A percentile compares a stretch with the other conserved stretches of the same genome.
Evolutionary conservation across 2,797 vertebrate species (phyloP).

Genomic region (Bradypodion pumilum): DNA sequence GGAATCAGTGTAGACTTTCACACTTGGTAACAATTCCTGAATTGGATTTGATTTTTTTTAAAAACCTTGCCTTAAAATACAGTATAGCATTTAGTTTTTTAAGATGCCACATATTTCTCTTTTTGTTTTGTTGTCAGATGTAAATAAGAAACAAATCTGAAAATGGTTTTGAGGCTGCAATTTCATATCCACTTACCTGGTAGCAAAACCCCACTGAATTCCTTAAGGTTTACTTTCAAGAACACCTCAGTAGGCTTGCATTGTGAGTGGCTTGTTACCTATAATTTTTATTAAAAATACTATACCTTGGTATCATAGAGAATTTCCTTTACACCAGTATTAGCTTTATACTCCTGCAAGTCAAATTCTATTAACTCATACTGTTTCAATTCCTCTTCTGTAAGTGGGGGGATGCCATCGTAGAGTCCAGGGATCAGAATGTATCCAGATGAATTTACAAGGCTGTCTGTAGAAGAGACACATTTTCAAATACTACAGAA

Average conservation of each 20-base stretch:
- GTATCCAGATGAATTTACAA: conserved; percentile 83
- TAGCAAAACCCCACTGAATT: not conserved
- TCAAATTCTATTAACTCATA: conserved; percentile 86
- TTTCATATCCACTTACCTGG: not conserved
- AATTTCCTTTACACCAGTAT: conserved; percentile 78
- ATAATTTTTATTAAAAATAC: not conserved
- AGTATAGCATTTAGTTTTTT: not conserved
- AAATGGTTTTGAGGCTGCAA: not conserved
- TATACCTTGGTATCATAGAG: conserved; percentile 88
- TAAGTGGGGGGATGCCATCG: conserved; percentile 80
- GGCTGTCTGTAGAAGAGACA: conserved; percentile 76
- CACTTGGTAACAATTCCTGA: too few relatives aligned
- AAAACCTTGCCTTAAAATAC: not conserved
- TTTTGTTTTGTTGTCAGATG: not conserved
- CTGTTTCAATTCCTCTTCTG: conserved; percentile 81
- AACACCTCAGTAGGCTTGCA: not conserved
- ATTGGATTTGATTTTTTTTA: too few relatives aligned
- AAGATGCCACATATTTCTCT: too few relatives aligned
- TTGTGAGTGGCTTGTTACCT: not conserved
- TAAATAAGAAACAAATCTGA: not conserved
- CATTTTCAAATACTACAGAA: not conserved
- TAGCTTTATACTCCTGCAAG: conserved; percentile 78
- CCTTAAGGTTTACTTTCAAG: not conserved
- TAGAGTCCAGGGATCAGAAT: conserved; percentile 91
- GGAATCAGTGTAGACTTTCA: too few relatives aligned